Evolutionary conservation across 2,113 vertebrate genomes (phyloP), one percentile per base, ranked within the genome.

Genomic region (Eublepharis macularius): DNA sequence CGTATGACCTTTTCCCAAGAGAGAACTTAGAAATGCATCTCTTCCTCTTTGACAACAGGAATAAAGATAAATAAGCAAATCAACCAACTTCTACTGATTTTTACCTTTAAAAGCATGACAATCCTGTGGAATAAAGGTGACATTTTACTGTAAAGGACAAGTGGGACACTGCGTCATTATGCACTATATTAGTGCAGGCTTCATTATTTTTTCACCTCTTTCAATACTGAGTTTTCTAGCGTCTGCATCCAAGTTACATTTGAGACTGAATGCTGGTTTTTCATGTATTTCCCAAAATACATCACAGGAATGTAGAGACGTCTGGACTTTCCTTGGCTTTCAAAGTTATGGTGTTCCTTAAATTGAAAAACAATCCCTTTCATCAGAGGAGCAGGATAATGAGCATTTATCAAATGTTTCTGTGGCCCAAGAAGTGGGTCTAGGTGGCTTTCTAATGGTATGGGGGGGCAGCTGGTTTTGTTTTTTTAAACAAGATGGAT

Each of bases 131-230:
- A 93, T 54, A 80, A 95, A 90, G 79, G 87, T 94, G 93, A 92
- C 95, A 91, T 95, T 96, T 24, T 93, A 95, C 92, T 95, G 93
- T 94, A 95, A 95, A 95, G 90, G 94, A 94, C 81, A 90, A 94
- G 90, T 94, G 92, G 89, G 90, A 93, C 95, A 94, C 92, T 92
- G 88, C 92, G 91, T 94, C 91, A 90, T 94, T 98, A 98, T 93
- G 98, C 98, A 99, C 98, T 99, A 98, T 97, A 96, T 99, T 99
- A 99, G 98, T 99, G 98, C 98, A 97, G 94, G 88, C 94, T 95
- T 96, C 92, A 94, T 96, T 94, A 95, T 95, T 96, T 94, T 63
- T 95, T 93, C 97, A 97, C 95, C 95, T 94, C 88, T 95, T 95
- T 96, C 95, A 96, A 89, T 93, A 95, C 97, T 97, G 93, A 95